A percentile compares a stretch with the other conserved stretches of the same genome.
These are phyloP conservation scores for Merops nubicus DNA, from an alignment of 2,113 vertebrate species.

Conservation along the genomic window DNA sequence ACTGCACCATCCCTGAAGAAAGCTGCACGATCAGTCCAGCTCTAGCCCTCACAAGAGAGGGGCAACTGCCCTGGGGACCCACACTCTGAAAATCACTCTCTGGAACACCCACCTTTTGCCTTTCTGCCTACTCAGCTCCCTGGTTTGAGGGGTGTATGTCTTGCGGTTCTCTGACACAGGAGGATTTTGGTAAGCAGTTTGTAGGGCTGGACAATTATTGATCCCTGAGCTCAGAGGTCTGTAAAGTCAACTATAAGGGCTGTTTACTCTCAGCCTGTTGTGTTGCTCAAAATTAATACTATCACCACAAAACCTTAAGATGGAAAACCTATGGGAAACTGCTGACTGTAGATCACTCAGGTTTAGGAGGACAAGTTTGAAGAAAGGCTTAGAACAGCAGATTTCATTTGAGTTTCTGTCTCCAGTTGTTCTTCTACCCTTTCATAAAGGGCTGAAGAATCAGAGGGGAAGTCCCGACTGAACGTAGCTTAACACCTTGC, in stretches of 20 bases:
- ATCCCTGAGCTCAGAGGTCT: background rate
- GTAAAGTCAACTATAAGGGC: background rate
- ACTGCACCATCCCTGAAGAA: background rate
- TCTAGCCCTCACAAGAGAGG: background rate
- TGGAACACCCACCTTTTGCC: background rate
- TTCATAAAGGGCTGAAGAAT: background rate
- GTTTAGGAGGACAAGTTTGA: background rate
- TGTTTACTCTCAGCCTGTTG: background rate
- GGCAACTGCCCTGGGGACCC: background rate
- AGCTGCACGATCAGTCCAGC: background rate
- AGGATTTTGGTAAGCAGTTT: background rate
- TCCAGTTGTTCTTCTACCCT: background rate
- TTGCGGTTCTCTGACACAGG: background rate
- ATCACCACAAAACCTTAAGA: background rate
- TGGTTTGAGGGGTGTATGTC: background rate
- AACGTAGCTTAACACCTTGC: slow-evolving; percentile 30
- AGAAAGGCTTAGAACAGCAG: background rate
- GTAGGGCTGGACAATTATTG: background rate
- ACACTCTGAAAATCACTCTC: background rate
- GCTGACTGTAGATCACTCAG: background rate
- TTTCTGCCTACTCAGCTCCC: background rate
- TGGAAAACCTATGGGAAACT: background rate
- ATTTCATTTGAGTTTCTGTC: background rate
- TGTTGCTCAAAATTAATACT: background rate
- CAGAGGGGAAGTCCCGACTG: background rate